Conservation (phyloP, 2,797 vertebrate genomes). For the Sciaenops ocellatus region DNA sequence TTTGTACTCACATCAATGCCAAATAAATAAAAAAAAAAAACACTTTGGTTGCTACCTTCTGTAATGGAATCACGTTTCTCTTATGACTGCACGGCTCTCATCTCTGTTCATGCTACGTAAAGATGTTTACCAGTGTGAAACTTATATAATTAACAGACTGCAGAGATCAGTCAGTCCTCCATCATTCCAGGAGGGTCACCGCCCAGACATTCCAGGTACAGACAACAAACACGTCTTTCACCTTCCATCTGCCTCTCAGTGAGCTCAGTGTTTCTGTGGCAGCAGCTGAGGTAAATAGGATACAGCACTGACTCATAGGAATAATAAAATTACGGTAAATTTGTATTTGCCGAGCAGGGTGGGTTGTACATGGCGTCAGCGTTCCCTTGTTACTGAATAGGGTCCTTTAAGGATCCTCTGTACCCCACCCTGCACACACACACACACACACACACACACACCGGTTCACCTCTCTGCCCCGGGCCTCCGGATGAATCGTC, state of each 20-base stretch:
- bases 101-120: neutral
- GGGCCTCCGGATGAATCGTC: conserved; percentile 25
- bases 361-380: conserved; percentile 51
- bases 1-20: conserved; percentile 17
- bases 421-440: conserved; percentile 29
- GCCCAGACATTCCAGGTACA: conserved; percentile 47
- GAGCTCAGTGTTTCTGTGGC: conserved; percentile 61
- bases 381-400: conserved; percentile 54
- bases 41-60: conserved; percentile 7
- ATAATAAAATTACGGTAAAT: conserved; percentile 68
- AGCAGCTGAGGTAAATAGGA: conserved; percentile 54
- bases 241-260: conserved; percentile 48
- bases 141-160: conserved; percentile 13
- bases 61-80: neutral
- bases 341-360: conserved; percentile 76
- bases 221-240: conserved; percentile 65
- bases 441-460: conserved; percentile 32
- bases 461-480: conserved; percentile 19
- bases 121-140: neutral
- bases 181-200: conserved; percentile 31
- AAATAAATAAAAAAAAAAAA: conserved; percentile 75
- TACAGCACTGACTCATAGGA: conserved; percentile 66
- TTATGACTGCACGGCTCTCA: neutral
- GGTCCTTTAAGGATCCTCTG: conserved; percentile 30
- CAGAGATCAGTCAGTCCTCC: conserved; percentile 28